Evolutionary conservation across 2,113 vertebrate species (phyloP).

Genomic region (Grallaria varia): DNA sequence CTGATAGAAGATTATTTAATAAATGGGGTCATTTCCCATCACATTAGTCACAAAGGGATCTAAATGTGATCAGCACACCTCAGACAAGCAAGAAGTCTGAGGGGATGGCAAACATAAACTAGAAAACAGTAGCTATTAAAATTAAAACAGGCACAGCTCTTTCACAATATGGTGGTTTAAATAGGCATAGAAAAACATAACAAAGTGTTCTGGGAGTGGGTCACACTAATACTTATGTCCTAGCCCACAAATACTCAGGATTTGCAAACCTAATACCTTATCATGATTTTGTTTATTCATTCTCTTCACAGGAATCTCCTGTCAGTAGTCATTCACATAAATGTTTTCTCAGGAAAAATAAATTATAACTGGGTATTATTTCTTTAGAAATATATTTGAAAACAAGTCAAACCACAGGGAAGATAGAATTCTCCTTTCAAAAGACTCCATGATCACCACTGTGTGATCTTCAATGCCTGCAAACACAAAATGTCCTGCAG

Average conservation of each 20-base stretch:
- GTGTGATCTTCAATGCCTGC: neutral
- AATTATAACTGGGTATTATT: neutral
- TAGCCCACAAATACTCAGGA: neutral
- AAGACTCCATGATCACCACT: neutral
- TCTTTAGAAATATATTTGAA: neutral
- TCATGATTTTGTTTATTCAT: neutral
- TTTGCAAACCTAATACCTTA: neutral
- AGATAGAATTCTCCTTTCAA: neutral
- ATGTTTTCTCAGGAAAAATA: neutral
- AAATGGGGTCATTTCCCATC: neutral
- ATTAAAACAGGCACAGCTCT: neutral
- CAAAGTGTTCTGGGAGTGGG: neutral
- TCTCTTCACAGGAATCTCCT: neutral
- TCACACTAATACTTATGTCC: neutral
- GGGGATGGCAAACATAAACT: neutral
- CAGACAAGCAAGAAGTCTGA: neutral
- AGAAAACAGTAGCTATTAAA: neutral
- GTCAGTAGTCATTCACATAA: neutral
- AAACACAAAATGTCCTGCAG: neutral
- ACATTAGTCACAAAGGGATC: neutral
- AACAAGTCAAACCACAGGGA: neutral
- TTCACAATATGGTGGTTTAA: neutral
- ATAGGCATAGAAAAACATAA: neutral
- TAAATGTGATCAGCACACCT: neutral
- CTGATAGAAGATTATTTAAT: neutral